Percentiles rank a stretch among this genome's conserved stretches.
These are phyloP conservation scores for Phoxinus phoxinus DNA, from an alignment of 2,113 vertebrate genomes.

Conservation along the genomic window DNA sequence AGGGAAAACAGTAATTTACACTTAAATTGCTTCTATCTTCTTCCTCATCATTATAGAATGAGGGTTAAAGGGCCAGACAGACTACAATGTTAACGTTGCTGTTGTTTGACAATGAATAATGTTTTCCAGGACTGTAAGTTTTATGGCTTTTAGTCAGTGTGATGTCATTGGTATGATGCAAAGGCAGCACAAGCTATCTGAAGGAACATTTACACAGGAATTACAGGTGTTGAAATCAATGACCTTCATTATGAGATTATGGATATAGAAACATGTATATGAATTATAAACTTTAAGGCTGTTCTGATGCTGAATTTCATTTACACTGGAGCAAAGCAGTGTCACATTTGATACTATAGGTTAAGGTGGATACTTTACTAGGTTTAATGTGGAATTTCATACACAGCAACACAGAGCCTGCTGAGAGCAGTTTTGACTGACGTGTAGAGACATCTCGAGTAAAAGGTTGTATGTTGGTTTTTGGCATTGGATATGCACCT, in stretches of 20 bases:
- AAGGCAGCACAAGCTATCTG: background rate
- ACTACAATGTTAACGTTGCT: background rate
- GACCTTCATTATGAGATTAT: no score
- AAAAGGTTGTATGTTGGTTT: background rate
- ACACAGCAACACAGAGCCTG: background rate
- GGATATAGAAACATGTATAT: background rate
- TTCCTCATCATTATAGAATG: background rate
- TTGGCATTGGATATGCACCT: slow-evolving; percentile 3
- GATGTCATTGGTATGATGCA: background rate
- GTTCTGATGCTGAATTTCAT: background rate
- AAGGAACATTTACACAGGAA: background rate
- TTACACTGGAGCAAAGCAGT: background rate
- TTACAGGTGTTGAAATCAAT: background rate
- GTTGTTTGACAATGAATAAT: background rate
- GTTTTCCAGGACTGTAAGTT: background rate
- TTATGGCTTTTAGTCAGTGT: background rate
- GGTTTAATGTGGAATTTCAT: background rate
- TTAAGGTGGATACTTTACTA: background rate
- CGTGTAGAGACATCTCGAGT: slow-evolving; percentile 1
- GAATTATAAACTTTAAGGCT: background rate
- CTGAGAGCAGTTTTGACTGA: background rate
- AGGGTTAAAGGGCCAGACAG: background rate
- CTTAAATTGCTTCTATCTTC: background rate
- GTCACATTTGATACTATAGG: background rate
- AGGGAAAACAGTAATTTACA: background rate